Evolutionary conservation across 2,113 vertebrate genomes (phyloP), one percentile per base, ranked within the genome.

Genomic region (Xenopus laevis): DNA sequence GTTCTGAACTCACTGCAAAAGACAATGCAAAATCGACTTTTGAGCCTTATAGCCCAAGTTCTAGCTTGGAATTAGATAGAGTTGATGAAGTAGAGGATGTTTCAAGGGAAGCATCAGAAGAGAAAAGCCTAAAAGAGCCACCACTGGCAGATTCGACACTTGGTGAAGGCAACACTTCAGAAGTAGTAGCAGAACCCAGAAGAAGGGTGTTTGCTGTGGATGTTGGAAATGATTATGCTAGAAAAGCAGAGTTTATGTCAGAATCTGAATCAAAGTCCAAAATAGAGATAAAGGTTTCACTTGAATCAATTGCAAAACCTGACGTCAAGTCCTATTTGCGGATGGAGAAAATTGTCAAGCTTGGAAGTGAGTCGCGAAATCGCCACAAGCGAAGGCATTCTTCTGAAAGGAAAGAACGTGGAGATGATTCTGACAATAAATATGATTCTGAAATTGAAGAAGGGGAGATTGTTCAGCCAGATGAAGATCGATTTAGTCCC

Each of bases 381-480:
- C 47, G 79, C 5, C 78, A 79, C 60, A 79, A 77, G 20, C 61
- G 78, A 13, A 81, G 65, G 47, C 75, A 77, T 15, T 63, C 80
- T 0, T 80, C 80, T 0, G 76, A 80, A 76, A 77, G 78, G 13
- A 80, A 13, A 71, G 20, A 78, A 69, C 71, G 81, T 65, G 11
- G 84, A 50, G 0, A 77, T 21, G 71, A 78, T 61, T 75, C 73
- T 45, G 55, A 16, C 68, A 57, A 69, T 65, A 70, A 79, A 79
- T 76, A 89, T 23, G 86, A 94, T 71, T 94, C 94, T 0, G 95
- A 96, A 80, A 94, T 96, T 1, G 95, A 97, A 82, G 95, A 97
- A 68, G 95, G 95, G 0, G 95, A 96, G 84, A 96, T 96, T 1
- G 94, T 95, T 17, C 86, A 85, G 0, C 87, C 89, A 50, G 89